A percentile compares a stretch with the other conserved stretches of the same genome.
Evolutionary conservation across 23 tunicate species (phyloP).

Genomic region (Aplidium turbinatum): DNA sequence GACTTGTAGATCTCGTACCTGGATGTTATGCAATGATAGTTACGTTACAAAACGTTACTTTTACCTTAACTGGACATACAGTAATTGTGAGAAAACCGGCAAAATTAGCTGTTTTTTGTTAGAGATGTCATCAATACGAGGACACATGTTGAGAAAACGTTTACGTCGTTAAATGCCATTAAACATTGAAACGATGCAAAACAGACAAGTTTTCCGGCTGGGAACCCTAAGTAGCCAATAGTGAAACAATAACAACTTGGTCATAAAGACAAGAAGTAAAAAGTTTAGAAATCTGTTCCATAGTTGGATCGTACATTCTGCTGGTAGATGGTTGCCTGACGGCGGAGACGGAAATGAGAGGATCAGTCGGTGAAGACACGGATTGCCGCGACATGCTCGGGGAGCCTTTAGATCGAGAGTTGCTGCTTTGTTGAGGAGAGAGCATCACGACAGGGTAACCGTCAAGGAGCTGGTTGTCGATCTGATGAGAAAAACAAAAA

Average conservation of each 20-base stretch:
- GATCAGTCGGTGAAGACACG: conserved; percentile 35
- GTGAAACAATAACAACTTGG: too few species aligned
- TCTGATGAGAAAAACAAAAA: too few species aligned
- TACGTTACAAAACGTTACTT: too few species aligned
- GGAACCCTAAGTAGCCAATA: too few species aligned
- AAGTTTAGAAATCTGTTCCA: too few species aligned
- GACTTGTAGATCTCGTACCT: conserved; percentile 90
- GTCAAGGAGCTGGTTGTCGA: conserved; percentile 86
- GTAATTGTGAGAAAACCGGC: background rate
- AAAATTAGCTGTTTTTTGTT: background rate
- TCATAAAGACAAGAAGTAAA: too few species aligned
- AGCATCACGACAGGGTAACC: conserved; percentile 65
- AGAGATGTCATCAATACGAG: background rate
- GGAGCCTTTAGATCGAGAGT: conserved; percentile 8
- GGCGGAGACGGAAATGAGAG: conserved; percentile 44
- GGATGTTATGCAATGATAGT: too few species aligned
- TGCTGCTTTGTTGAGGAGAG: conserved; percentile 12
- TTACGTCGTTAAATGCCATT: background rate
- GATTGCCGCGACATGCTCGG: background rate
- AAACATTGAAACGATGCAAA: background rate
- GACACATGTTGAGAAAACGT: background rate
- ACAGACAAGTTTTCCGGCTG: background rate
- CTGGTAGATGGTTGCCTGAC: conserved; percentile 55
- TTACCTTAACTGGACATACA: background rate
- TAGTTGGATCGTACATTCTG: conserved; percentile 42